phyloP scores from a whole-genome alignment of 2,888 invertebrate genomes.

The Hirtodrosophila histrioides region DNA sequence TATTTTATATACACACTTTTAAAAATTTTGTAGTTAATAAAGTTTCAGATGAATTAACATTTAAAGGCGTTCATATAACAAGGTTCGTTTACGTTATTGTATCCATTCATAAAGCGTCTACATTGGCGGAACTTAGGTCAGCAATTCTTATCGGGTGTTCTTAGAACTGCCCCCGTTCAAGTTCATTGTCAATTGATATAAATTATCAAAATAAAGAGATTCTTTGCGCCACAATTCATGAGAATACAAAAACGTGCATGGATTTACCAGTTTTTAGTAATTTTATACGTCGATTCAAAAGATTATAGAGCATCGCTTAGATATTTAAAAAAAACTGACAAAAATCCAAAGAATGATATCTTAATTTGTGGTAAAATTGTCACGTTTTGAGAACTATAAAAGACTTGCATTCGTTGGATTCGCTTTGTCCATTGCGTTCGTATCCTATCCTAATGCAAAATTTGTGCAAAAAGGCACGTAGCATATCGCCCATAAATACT shows the following conservation, averaged over 20 bases:
- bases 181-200: conserved; percentile 70
- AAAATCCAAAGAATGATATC: conserved; percentile 22
- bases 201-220: conserved; percentile 14
- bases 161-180: conserved; percentile 50
- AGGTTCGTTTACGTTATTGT: background rate
- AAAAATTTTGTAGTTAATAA: conserved; percentile 2
- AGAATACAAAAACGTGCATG: background rate
- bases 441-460: conserved; percentile 64
- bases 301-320: background rate
- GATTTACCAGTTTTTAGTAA: background rate
- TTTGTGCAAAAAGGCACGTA: conserved; percentile 64
- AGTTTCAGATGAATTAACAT: background rate
- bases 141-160: conserved; percentile 53
- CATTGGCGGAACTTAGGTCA: conserved; percentile 64
- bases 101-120: conserved; percentile 12
- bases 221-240: conserved; percentile 42
- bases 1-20: background rate
- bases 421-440: conserved; percentile 32
- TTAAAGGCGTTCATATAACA: conserved; percentile 8
- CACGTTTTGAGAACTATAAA: conserved; percentile 35
- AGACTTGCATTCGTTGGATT: conserved; percentile 7
- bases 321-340: background rate
- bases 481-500: conserved; percentile 59
- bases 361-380: conserved; percentile 33
- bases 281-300: no score